Evolutionary conservation across 2,888 invertebrate species (phyloP), one percentile per base, ranked within the genome.

Genomic region (Ectemnius continuus): DNA sequence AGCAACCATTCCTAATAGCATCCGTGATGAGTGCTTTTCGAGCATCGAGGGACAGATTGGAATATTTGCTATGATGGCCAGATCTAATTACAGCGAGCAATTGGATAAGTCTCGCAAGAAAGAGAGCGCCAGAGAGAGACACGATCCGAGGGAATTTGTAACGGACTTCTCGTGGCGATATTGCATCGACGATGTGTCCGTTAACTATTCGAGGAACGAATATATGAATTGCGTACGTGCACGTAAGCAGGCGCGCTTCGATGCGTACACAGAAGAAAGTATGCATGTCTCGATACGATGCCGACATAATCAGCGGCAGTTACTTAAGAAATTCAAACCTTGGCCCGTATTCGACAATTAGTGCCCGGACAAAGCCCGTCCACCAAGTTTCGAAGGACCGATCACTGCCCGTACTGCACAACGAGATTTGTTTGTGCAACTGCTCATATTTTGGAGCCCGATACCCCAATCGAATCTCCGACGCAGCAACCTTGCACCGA

Each of bases 261-360:
- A 61, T 62, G 48, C 62, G 62, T 48, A 23, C 45, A 48, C 14
- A 13, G 23, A 45, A 11, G 18, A 28, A 58, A 28, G 36, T 60
- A 47, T 16, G 23, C 18, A 26, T 18, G 52, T 16, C 52, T 5
- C 52, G n/a, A 16, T 16, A 52, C 16, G 36, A 52, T 52, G 18
- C 23, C 23, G 48, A 36, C 57, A 28, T 36, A 36, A 36, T 69
- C 20, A n/a, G 52, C 45, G 56, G 23, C 23, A 36, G 61, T 78
- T 76, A 76, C 67, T 76, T 57, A 76, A 78, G 68, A 71, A 61
- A 48, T 69, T 59, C 78, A 72, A 82, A 80, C 79, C 83, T 83
- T 82, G 78, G 67, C 66, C 67, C 64, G 76, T 80, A 67, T 80
- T 80, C 61, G 60, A 23, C 23, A 82, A 84, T 84, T 83, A 81